Evolutionary conservation across 2,888 invertebrate genomes (phyloP).

Genomic region (Oxycera nigricornis): DNA sequence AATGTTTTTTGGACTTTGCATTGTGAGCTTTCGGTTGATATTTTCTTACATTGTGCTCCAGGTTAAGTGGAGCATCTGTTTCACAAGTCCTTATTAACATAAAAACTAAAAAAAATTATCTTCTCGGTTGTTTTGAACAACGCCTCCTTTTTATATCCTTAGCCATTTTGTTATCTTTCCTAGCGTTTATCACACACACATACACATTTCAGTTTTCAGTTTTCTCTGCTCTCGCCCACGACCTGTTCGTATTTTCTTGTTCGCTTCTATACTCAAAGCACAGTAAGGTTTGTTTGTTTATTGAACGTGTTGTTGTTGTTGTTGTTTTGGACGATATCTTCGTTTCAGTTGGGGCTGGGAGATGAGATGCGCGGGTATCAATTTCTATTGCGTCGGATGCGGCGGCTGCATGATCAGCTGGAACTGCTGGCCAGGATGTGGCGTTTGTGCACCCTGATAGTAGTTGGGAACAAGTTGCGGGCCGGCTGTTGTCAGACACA

Average conservation of each 20-base stretch:
- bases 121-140: constrained; percentile 27
- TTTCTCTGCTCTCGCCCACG: background rate
- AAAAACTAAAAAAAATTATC: constrained; percentile 1
- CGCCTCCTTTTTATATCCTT: background rate
- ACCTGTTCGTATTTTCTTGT: background rate
- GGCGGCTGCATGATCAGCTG: constrained; percentile 61
- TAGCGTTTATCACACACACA: constrained; percentile 8
- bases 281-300: constrained; percentile 23
- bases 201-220: too few relatives aligned
- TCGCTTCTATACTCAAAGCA: constrained; percentile 7
- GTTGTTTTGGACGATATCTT: constrained; percentile 6
- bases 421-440: constrained; percentile 58
- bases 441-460: constrained; percentile 59
- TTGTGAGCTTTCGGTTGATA: background rate
- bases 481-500: constrained; percentile 67
- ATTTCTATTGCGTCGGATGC: constrained; percentile 52
- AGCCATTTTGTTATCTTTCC: background rate
- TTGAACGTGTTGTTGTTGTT: constrained; percentile 16
- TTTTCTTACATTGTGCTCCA: background rate
- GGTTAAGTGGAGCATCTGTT: background rate
- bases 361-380: constrained; percentile 11
- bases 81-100: background rate
- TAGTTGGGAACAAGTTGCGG: constrained; percentile 57
- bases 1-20: background rate
- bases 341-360: background rate